Evolutionary conservation across 2,888 invertebrate species (phyloP), one percentile per base, ranked within the genome.

Genomic region (Scaptodrosophila latifasciaeformis): DNA sequence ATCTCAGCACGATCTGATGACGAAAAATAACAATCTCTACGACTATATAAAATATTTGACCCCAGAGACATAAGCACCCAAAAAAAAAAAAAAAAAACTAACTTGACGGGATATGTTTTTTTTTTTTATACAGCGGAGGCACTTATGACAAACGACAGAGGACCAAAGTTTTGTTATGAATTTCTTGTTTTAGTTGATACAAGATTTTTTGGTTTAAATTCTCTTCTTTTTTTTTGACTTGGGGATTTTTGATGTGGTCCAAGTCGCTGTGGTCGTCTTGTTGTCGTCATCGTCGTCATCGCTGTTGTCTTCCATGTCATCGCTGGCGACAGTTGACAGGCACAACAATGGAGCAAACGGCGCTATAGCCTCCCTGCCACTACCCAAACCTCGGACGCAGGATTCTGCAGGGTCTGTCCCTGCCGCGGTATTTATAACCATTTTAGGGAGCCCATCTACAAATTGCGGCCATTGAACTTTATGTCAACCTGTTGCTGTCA

Each of bases 201-300:
- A n/a, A n/a, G n/a, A n/a, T n/a, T n/a, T n/a, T n/a, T n/a, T n/a
- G n/a, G n/a, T n/a, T n/a, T n/a, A n/a, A n/a, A n/a, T n/a, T n/a
- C n/a, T n/a, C n/a, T n/a, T n/a, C n/a, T n/a, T n/a, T n/a, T n/a
- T n/a, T n/a, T n/a, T n/a, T n/a, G n/a, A n/a, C n/a, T 12, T 58
- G 65, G 59, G 79, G 72, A 74, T 77, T 79, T n/a, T 74, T 74
- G 72, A 74, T 74, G 80, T 70, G 77, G 70, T 70, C 72, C 80
- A 79, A 77, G 79, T 79, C 72, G 72, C 66, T 76, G 70, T 70
- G 6, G 12, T 30, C 12, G 30, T 3, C n/a, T 6, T 30, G 30
- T 6, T 30, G 35, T 35, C 13, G 35, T 6, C 13, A 6, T 18
- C 9, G 37, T 18, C 17, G 17, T 37, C 17, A 17, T 18, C 17